Percentiles rank a stretch among this genome's conserved stretches.
These are phyloP conservation scores for Scaptomyza cyrtandrae DNA, from an alignment of 2,888 invertebrate genomes.

Conservation along the genomic window DNA sequence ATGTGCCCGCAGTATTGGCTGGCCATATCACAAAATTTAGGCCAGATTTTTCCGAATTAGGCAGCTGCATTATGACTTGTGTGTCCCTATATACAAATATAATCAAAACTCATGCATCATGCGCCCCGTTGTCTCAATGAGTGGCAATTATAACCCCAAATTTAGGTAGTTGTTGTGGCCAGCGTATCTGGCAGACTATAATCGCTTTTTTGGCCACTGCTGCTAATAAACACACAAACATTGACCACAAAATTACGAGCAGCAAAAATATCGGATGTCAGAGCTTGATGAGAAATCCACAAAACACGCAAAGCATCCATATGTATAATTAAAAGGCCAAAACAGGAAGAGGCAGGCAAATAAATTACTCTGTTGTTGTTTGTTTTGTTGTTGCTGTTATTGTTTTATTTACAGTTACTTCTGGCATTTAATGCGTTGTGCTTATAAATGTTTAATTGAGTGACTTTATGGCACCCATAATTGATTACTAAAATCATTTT, in stretches of 20 bases:
- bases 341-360: constrained; percentile 17
- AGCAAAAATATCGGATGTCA: neutral
- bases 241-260: constrained; percentile 12
- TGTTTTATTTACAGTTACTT: constrained; percentile 7
- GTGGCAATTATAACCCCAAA: constrained; percentile 32
- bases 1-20: constrained; percentile 43
- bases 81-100: neutral
- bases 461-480: constrained; percentile 1
- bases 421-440: constrained; percentile 25
- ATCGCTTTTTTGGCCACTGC: constrained; percentile 13
- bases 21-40: neutral
- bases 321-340: constrained; percentile 45
- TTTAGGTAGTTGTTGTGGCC: constrained; percentile 1
- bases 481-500: constrained; percentile 15
- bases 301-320: constrained; percentile 38
- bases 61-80: constrained; percentile 5
- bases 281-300: constrained; percentile 4
- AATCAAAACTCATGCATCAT: constrained; percentile 26
- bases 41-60: neutral
- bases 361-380: neutral
- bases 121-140: neutral
- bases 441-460: constrained; percentile 27
- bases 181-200: constrained; percentile 36
- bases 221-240: neutral
- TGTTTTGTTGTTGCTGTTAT: neutral